phyloP scores from a whole-genome alignment of 2,113 vertebrate species.

The Grantiella picta region DNA sequence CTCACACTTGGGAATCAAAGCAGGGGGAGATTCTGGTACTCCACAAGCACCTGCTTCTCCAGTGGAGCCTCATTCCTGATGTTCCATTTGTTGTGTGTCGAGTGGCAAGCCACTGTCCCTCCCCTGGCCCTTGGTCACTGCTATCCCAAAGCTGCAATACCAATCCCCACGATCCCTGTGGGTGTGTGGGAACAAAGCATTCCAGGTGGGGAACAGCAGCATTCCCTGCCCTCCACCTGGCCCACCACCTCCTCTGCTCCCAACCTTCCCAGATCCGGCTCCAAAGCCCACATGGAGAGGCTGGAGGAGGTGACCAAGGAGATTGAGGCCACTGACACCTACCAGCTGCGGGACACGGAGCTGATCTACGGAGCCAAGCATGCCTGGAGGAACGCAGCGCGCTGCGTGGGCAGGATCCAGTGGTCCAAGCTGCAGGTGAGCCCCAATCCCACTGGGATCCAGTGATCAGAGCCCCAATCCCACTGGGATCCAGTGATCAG shows the following conservation, averaged over 20 bases:
- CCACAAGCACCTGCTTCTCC: background rate
- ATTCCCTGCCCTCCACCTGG: background rate
- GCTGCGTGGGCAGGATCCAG: conserved; percentile 95
- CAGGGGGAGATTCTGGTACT: background rate
- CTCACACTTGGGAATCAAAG: fast-evolving
- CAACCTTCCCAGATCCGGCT: conserved; percentile 77
- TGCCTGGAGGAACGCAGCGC: conserved; percentile 92
- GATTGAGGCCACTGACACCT: conserved; percentile 85
- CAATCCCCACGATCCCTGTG: fast-evolving
- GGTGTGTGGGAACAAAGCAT: fast-evolving
- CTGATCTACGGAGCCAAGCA: conserved; percentile 97
- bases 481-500: too few relatives aligned
- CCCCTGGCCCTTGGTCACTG: too few relatives aligned
- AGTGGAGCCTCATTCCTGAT: background rate
- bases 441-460: too few relatives aligned
- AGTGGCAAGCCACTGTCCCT: background rate
- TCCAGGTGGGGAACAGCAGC: background rate
- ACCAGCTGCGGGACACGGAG: conserved; percentile 94
- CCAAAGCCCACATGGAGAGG: conserved; percentile 90
- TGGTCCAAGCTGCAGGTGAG: conserved; percentile 96
- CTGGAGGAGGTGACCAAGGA: conserved; percentile 93
- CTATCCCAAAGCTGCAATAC: background rate
- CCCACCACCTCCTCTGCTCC: background rate
- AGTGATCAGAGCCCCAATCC: too few relatives aligned
- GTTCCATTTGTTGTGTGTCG: background rate